Evolutionary conservation across 2,113 vertebrate species (phyloP), one percentile per base, ranked within the genome.

Genomic region (Leucosticte australis): DNA sequence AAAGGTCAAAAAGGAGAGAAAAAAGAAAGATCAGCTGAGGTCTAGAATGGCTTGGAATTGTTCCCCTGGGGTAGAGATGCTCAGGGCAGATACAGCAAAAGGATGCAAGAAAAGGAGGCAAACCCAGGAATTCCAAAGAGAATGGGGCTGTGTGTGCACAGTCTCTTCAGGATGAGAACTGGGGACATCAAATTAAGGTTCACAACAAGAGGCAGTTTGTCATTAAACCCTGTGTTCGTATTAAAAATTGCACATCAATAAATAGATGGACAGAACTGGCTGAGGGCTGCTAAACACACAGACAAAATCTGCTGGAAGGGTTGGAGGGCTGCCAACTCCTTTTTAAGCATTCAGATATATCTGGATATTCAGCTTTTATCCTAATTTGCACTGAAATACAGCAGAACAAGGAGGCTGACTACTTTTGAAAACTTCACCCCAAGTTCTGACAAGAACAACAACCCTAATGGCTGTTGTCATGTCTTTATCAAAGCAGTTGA

Each of bases 61-160:
- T 8, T 33, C 80, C 15, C 44, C 52, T 18, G 8, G 31, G 42
- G 7, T 10, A 52, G 49, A 53, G 24, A 60, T 44, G 7, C 7
- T 60, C 24, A 10, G 41, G 14, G 35, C 6, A 80, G 23, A 44
- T 4, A 12, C 0, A 77, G 7, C 0, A 1, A 52, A 44, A 37
- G 6, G 10, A 60, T 7, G 15, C 3, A 33, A 27, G 44, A 91
- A 83, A 62, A 83, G 24, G 21, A 41, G 30, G 20, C 4, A 77
- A 73, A 77, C 44, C 1, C 35, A 39, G n/a, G 50, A 62, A 69
- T 70, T 76, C 22, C 59, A 30, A 7, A 11, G 69, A 31, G 37
- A 70, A 44, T 0, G 1, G 8, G 2, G 6, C 16, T 67, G 42
- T 33, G n/a, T 46, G 26, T 26, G 39, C 41, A 12, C 24, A 31